Conservation (phyloP, 2,888 invertebrate genomes). For the Caenorhabditis zanzibari region DNA sequence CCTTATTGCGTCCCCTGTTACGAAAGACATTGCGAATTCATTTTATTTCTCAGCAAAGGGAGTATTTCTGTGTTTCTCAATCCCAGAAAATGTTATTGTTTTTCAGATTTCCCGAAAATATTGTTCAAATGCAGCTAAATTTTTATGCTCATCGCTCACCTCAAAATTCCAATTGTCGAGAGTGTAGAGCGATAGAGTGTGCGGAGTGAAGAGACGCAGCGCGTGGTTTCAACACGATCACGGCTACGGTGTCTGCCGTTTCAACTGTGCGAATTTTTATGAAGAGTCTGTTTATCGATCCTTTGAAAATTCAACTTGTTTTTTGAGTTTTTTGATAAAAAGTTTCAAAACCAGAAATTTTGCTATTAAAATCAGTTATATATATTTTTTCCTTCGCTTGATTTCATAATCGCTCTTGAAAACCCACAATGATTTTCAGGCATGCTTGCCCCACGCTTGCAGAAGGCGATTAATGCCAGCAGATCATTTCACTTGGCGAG, state of each 20-base stretch:
- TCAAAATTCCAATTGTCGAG: too few species aligned
- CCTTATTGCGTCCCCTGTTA: too few species aligned
- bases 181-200: slow-evolving; percentile 19
- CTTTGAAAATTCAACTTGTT: slow-evolving; percentile 1
- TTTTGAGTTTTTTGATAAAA: not conserved
- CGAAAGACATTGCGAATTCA: too few species aligned
- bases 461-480: slow-evolving; percentile 61
- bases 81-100: too few species aligned
- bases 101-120: too few species aligned
- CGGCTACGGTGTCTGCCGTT: slow-evolving; percentile 51
- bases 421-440: slow-evolving; percentile 29
- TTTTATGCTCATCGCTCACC: too few species aligned
- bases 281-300: slow-evolving; percentile 49
- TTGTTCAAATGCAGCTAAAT: too few species aligned
- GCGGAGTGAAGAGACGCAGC: slow-evolving; percentile 44
- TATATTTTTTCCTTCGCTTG: not conserved
- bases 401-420: too few species aligned
- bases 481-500: slow-evolving; percentile 70
- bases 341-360: too few species aligned
- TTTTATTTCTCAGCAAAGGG: too few species aligned
- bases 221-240: slow-evolving; percentile 33
- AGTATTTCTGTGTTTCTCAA: too few species aligned
- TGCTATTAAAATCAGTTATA: too few species aligned
- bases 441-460: slow-evolving; percentile 72
- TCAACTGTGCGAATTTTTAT: slow-evolving; percentile 53